phyloP scores from a whole-genome alignment of 2,888 invertebrate species.

The Mechanitis mazaeus region DNA sequence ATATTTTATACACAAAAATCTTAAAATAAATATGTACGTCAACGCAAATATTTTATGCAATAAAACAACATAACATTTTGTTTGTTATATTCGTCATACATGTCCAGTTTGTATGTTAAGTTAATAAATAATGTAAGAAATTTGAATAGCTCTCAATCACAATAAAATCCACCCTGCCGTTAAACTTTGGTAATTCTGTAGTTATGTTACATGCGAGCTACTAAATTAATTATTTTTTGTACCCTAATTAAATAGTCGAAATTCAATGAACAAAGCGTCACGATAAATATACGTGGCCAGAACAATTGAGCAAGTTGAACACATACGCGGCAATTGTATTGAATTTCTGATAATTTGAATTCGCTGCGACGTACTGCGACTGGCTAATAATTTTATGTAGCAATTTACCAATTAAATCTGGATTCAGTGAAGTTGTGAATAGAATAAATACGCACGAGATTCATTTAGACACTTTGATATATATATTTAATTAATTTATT shows the following conservation, averaged over 20 bases:
- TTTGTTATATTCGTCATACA: no score
- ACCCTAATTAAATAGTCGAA: constrained; percentile 50
- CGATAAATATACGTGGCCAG: constrained; percentile 40
- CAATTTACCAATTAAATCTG: constrained; percentile 29
- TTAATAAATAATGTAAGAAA: no score
- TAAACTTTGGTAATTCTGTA: constrained; percentile 3
- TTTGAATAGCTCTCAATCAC: no score
- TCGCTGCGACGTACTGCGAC: constrained; percentile 27
- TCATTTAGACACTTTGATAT: no score
- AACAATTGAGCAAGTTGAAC: constrained; percentile 39
- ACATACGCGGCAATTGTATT: constrained; percentile 28
- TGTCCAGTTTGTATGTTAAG: no score
- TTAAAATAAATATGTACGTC: no score
- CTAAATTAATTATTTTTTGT: constrained; percentile 38
- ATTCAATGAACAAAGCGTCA: constrained; percentile 46
- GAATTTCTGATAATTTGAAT: constrained; percentile 31
- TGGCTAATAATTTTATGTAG: constrained; percentile 30
- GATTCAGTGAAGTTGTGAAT: constrained; percentile 22
- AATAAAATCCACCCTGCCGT: not conserved
- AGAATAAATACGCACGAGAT: constrained; percentile 10
- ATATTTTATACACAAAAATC: no score
- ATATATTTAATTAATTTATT: no score
- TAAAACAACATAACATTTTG: no score
- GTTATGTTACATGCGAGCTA: constrained; percentile 12
- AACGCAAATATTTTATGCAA: no score